Evolutionary conservation across 2,113 vertebrate genomes (phyloP).

Genomic region (Hyla sarda): DNA sequence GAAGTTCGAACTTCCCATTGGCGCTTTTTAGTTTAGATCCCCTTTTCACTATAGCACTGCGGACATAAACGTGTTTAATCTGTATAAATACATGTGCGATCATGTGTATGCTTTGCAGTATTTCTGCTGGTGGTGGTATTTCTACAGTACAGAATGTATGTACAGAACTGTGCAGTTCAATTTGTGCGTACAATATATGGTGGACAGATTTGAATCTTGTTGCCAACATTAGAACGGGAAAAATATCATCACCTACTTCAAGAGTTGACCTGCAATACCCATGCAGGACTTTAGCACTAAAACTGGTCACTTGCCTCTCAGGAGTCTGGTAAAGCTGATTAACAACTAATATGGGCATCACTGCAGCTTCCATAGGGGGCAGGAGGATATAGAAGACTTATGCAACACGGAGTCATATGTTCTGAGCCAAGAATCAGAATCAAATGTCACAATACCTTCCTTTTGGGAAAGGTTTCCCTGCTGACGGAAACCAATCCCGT

Average conservation of each 20-base stretch:
- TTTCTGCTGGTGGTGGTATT: too few relatives aligned
- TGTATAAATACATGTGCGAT: too few relatives aligned
- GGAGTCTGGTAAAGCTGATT: not conserved
- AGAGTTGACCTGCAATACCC: not conserved
- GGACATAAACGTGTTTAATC: too few relatives aligned
- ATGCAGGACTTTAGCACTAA: not conserved
- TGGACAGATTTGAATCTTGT: not conserved
- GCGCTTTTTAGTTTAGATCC: too few relatives aligned
- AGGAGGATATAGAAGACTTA: not conserved
- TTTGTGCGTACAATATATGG: too few relatives aligned
- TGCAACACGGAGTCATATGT: not conserved
- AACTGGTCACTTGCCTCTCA: not conserved
- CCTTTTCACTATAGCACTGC: too few relatives aligned
- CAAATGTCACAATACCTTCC: not conserved
- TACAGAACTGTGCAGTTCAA: too few relatives aligned
- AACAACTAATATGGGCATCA: not conserved
- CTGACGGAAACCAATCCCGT: too few relatives aligned
- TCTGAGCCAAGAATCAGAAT: not conserved
- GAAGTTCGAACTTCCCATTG: too few relatives aligned
- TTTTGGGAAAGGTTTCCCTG: not conserved
- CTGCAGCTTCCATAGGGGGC: not conserved
- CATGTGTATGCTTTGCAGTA: too few relatives aligned
- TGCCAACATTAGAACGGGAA: not conserved
- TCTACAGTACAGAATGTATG: too few relatives aligned
- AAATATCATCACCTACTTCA: not conserved